Evolutionary conservation across 2,797 vertebrate species (phyloP), one percentile per base, ranked within the genome.

Genomic region (Kryptolebias ocellatus): DNA sequence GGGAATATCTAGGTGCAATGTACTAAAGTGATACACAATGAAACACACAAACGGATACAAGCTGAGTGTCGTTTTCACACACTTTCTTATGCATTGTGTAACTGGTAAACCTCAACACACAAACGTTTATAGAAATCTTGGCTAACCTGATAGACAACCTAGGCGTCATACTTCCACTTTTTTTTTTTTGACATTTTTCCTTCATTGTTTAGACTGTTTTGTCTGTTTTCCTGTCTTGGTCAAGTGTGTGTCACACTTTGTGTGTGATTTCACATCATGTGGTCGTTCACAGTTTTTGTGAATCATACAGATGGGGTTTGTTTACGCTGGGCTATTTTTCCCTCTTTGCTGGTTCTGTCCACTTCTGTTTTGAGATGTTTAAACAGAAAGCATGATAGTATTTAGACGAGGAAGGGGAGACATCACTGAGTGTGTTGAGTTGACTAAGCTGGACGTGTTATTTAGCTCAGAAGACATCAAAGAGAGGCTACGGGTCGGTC

Each of bases 1-100:
- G 81, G 74, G 77, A 87, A 77, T 72, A 4, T 2, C 44, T 67
- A 46, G 58, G 64, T 85, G 58, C 53, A 76, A 57, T 72, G 64
- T 74, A 67, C 67, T 75, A 54, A 66, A 24, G 20, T 24, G 20
- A 24, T 24, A 24, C 20, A 24, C 20, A 24, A 24, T 24, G 20
- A 24, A 24, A 24, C 24, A 49, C 42, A 47, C 61, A 64, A 49
- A 76, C 45, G 52, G 37, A 64, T 17, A 1, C 17, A 53, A 28
- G 29, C 44, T 18, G 53, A 63, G 5, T 15, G 17, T 39, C 59
- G 60, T 46, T n/a, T 29, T 49, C 49, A 62, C 50, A 77, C 53
- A 67, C 59, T 28, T 73, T 37, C 17, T 66, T 68, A 76, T 70
- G 12, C 20, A 60, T 79, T 78, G 66, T 83, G 67, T 64, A 77